Percentiles rank a stretch among this genome's conserved stretches.
Evolutionary conservation across 2,888 invertebrate genomes (phyloP).

Genomic region (Seladonia tumulorum): DNA sequence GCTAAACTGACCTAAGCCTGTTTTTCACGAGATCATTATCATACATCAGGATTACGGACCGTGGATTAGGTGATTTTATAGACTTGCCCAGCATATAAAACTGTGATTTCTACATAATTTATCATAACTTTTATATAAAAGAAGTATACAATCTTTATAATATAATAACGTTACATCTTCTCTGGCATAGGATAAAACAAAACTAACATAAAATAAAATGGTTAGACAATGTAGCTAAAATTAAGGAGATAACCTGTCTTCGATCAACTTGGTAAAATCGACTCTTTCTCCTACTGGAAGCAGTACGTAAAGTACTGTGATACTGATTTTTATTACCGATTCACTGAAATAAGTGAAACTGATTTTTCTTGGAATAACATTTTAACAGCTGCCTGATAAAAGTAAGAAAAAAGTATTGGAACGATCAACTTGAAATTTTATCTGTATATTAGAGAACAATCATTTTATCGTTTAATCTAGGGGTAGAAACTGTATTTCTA

Average conservation of each 20-base stretch:
- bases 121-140: background rate
- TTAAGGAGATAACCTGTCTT: background rate
- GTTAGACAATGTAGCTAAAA: background rate
- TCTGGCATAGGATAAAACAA: background rate
- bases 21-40: conserved; percentile 4
- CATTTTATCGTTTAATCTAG: too few relatives aligned
- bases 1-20: background rate
- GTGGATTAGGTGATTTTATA: conserved; percentile 5
- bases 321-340: too few relatives aligned
- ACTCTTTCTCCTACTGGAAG: background rate
- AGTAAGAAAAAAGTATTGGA: too few relatives aligned
- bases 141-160: background rate
- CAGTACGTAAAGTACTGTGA: background rate
- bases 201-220: background rate
- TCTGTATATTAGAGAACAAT: too few relatives aligned
- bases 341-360: too few relatives aligned
- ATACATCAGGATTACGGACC: background rate
- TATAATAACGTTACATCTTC: background rate
- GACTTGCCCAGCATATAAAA: background rate
- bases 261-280: background rate
- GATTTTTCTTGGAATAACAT: too few relatives aligned
- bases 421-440: too few relatives aligned
- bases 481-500: too few relatives aligned
- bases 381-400: too few relatives aligned
- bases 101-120: background rate